Conservation (phyloP, 2,888 invertebrate species). For the Cantharis lateralis region DNA sequence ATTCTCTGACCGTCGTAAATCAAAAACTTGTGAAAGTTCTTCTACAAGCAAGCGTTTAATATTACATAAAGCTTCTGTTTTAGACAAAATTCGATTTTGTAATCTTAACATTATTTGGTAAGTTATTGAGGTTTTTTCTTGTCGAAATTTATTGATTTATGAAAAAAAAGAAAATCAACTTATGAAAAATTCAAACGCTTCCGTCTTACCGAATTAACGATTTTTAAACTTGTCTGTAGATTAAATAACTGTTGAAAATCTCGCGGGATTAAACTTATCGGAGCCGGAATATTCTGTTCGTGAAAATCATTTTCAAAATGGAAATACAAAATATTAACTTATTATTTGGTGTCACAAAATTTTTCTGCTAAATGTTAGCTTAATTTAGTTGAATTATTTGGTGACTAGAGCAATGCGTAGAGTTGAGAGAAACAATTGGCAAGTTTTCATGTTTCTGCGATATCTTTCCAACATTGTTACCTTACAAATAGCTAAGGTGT, state of each 20-base stretch:
- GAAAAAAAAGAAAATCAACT: not conserved
- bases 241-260: not conserved
- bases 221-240: not conserved
- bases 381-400: constrained; percentile 27
- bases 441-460: constrained; percentile 38
- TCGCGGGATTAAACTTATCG: not conserved
- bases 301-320: not conserved
- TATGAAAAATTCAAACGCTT: not conserved
- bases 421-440: constrained; percentile 35
- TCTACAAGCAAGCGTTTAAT: not conserved
- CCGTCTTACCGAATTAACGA: not conserved
- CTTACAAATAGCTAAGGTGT: no score
- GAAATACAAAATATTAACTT: not conserved
- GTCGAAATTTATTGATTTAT: not conserved
- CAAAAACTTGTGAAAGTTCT: not conserved
- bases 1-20: not conserved
- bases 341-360: constrained; percentile 25
- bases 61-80: not conserved
- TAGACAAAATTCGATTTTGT: not conserved
- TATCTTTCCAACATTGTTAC: constrained; percentile 31
- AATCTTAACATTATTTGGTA: not conserved
- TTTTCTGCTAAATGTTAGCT: constrained; percentile 21
- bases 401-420: constrained; percentile 38
- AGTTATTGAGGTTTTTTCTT: not conserved
- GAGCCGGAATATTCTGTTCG: not conserved